Conservation (phyloP, 2,113 vertebrate species). For the Trogon surrucura region DNA sequence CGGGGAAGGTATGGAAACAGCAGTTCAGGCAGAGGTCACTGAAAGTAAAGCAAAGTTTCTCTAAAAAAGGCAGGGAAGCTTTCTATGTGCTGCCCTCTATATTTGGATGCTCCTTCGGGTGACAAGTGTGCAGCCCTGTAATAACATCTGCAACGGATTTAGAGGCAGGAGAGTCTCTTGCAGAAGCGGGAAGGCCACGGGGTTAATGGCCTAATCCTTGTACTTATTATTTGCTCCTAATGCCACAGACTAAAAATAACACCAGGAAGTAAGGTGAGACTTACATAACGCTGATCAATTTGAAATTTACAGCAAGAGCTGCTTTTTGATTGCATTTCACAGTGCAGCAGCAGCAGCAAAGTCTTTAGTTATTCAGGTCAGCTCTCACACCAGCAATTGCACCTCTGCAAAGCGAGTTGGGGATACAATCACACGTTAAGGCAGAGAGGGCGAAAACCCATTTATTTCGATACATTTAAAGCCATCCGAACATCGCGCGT, state of each 20-base stretch:
- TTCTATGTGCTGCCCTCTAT: neutral
- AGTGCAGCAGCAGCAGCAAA: neutral
- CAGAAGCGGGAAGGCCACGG: neutral
- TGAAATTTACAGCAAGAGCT: neutral
- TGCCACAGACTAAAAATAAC: neutral
- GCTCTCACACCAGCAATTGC: conserved; percentile 67
- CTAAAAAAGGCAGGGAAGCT: neutral
- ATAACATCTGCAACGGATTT: neutral
- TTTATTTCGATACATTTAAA: neutral
- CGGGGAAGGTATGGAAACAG: neutral
- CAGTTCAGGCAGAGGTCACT: neutral
- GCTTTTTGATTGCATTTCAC: conserved; percentile 15
- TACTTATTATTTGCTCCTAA: neutral
- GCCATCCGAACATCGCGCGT: neutral
- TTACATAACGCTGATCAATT: conserved; percentile 14
- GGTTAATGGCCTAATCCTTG: neutral
- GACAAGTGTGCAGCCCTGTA: neutral
- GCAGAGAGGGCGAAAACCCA: neutral
- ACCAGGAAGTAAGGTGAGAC: neutral
- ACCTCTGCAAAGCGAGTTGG: conserved; percentile 21
- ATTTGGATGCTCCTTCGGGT: neutral
- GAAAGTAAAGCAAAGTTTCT: neutral
- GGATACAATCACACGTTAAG: neutral
- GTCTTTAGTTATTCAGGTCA: conserved; percentile 71
- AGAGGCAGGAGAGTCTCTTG: neutral